phyloP scores from a whole-genome alignment of 2,113 vertebrate genomes.

The Bubo bubo region DNA sequence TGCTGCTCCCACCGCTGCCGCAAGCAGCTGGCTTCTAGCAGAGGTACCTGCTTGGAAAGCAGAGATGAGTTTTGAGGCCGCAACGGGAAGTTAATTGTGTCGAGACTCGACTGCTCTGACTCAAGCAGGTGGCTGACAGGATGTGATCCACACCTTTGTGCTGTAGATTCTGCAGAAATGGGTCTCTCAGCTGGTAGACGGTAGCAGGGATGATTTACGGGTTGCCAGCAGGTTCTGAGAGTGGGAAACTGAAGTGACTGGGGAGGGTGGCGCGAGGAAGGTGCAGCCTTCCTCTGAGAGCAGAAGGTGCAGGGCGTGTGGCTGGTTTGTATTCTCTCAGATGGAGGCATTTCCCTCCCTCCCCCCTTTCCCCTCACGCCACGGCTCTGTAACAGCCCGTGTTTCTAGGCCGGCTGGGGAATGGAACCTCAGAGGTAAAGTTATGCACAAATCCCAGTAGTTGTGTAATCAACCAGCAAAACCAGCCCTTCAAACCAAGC shows the following conservation, averaged over 20 bases:
- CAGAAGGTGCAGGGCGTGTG: neutral
- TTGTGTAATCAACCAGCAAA: neutral
- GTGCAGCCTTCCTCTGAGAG: neutral
- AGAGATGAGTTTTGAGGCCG: neutral
- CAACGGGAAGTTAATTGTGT: neutral
- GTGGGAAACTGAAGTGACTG: accelerated
- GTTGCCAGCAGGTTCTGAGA: neutral
- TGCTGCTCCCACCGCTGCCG: neutral
- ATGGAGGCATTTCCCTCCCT: too few relatives aligned
- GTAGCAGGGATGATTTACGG: neutral
- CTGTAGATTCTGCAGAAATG: neutral
- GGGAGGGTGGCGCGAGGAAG: neutral
- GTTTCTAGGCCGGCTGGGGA: neutral
- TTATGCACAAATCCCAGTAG: neutral
- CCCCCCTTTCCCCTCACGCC: neutral
- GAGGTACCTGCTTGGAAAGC: neutral
- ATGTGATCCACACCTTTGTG: neutral
- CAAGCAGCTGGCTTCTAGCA: too few relatives aligned
- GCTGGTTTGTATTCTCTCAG: too few relatives aligned
- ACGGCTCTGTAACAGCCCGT: neutral
- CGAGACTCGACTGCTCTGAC: neutral
- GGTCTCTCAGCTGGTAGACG: neutral
- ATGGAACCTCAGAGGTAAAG: neutral
- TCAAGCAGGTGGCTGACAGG: neutral
- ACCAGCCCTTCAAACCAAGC: neutral